Evolutionary conservation across 1,140 invertebrate species (phyloP).

Genomic region (Procambarus clarkii): DNA sequence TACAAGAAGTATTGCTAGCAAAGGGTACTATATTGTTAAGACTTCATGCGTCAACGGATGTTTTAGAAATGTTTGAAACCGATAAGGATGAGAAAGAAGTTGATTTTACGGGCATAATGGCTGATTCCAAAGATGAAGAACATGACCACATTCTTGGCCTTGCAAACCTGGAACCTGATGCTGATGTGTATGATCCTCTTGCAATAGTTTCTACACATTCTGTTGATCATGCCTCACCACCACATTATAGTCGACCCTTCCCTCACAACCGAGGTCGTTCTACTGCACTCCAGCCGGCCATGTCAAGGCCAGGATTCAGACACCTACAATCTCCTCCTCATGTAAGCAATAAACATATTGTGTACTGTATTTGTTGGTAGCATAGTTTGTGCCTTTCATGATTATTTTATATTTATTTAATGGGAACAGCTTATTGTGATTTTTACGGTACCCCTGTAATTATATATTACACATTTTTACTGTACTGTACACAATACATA

Average conservation of each 20-base stretch:
- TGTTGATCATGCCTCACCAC: neutral
- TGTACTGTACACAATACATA: too few species aligned
- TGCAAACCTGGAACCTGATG: slow-evolving; percentile 15
- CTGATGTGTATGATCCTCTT: slow-evolving; percentile 41
- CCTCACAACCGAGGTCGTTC: slow-evolving; percentile 26
- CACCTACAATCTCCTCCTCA: slow-evolving; percentile 49
- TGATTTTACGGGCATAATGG: slow-evolving; percentile 64
- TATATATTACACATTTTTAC: too few species aligned
- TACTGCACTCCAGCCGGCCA: slow-evolving; percentile 56
- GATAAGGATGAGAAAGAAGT: slow-evolving; percentile 35
- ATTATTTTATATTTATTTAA: too few species aligned
- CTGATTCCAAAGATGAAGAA: slow-evolving; percentile 48
- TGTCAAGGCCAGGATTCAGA: slow-evolving; percentile 37
- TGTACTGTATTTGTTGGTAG: too few species aligned
- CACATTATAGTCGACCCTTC: slow-evolving; percentile 24
- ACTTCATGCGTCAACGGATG: slow-evolving; percentile 49
- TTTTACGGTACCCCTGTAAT: too few species aligned
- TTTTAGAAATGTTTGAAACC: slow-evolving; percentile 36
- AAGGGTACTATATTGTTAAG: slow-evolving; percentile 61
- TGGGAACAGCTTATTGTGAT: too few species aligned
- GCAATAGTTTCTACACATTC: neutral
- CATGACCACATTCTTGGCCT: slow-evolving; percentile 19
- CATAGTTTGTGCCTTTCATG: neutral
- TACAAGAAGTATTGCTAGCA: slow-evolving; percentile 38
- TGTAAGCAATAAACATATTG: neutral